phyloP scores from a whole-genome alignment of 2,113 vertebrate species.

The Sminthopsis crassicaudata region DNA sequence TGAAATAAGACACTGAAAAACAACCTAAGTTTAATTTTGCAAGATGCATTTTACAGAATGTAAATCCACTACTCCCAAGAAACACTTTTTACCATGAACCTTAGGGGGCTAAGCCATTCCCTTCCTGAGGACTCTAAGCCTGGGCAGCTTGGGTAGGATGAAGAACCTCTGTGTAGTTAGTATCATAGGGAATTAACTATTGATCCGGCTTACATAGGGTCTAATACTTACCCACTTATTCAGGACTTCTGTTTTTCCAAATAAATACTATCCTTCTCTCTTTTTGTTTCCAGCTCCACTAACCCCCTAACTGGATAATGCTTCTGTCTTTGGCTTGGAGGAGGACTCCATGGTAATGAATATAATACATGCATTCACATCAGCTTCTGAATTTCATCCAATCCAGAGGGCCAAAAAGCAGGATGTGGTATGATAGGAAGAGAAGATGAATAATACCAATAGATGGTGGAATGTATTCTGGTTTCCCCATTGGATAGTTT shows the following conservation, averaged over 20 bases:
- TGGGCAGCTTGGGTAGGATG: neutral
- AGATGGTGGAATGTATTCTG: neutral
- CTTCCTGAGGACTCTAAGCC: neutral
- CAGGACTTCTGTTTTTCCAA: neutral
- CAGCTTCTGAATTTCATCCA: neutral
- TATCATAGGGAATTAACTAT: neutral
- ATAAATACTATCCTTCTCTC: neutral
- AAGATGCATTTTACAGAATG: neutral
- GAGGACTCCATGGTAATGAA: neutral
- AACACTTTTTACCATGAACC: neutral
- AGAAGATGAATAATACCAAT: neutral
- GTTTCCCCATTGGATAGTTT: fast-evolving
- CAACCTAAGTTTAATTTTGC: neutral
- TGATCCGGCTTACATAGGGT: neutral
- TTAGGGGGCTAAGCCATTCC: neutral
- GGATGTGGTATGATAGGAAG: neutral
- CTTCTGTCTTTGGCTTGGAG: neutral
- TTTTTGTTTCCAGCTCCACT: neutral
- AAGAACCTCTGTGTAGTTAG: neutral
- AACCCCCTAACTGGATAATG: too few species aligned
- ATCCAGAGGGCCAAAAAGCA: neutral
- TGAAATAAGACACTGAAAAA: neutral
- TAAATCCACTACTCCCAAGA: neutral
- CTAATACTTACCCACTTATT: fast-evolving
- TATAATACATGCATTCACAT: fast-evolving